Base-by-base conservation (phyloP, 2,888 invertebrate species). In the Heliothis peltigera region DNA sequence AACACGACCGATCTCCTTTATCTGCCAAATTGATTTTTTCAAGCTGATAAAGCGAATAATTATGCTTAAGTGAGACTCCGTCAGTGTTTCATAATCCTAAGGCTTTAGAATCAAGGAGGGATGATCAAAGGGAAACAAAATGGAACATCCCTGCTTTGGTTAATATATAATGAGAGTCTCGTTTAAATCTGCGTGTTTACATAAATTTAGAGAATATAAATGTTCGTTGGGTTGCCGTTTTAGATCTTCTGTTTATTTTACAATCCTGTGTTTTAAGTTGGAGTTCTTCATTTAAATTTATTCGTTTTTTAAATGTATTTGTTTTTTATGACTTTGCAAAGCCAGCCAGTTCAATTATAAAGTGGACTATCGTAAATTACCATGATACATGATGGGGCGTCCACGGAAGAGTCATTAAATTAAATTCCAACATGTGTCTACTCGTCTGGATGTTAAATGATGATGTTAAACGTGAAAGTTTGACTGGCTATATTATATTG, bases 101-200 rank as follows among this genome's bases (percentile, higher is more conserved):
- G 84, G 91, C 89, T 93, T 42, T 91, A 91, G 85, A 84, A 73
- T 78, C 80, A 83, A 82, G 66, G 85, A 89, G 91, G 91, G 90
- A 80, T 84, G 87, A 91, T 92, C 89, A 91, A 91, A 92, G 90
- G 85, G 87, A 89, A 83, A 81, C 81, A 86, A 86, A 86, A 81
- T 81, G 77, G 83, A 85, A 86, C 88, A 88, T 89, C 92, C 89
- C 90, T 86, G 70, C 80, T 83, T 89, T 84, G 91, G 92, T 93
- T 92, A 93, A 94, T 93, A 92, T 89, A 87, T 93, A 94, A 94
- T 93, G 92, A 92, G 88, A 85, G 84, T 78, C 83, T 82, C 84
- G 83, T 87, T 90, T 89, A 89, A 89, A 88, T 84, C 84, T 81
- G 79, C 85, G 83, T 92, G 93, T 93, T 93, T 93, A 91, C 90